A percentile compares a stretch with the other conserved stretches of the same genome.
Evolutionary conservation across 2,797 vertebrate species (phyloP).

Genomic region (Iguana delicatissima): DNA sequence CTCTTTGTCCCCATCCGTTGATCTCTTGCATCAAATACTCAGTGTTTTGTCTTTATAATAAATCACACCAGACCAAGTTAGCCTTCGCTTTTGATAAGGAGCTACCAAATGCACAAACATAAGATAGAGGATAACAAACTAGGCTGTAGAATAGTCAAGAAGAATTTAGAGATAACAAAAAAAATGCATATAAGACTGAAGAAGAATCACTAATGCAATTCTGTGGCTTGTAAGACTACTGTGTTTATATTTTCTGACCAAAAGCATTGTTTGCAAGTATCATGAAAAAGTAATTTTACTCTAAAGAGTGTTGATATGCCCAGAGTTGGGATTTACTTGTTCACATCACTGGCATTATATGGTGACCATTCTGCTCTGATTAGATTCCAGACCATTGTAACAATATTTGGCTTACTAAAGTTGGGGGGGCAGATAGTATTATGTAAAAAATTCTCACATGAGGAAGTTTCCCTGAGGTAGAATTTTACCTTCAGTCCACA

Average conservation of each 20-base stretch:
- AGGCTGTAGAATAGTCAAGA: conserved; percentile 7
- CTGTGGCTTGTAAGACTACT: background rate
- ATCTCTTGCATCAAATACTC: conserved; percentile 20
- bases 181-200: conserved; percentile 31
- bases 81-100: conserved; percentile 15
- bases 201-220: conserved; percentile 30
- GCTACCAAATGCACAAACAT: conserved; percentile 13
- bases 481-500: background rate
- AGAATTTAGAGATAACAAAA: conserved; percentile 34
- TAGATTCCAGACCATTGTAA: background rate
- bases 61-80: conserved; percentile 2
- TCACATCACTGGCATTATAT: background rate
- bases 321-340: background rate
- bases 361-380: background rate
- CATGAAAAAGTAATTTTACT: background rate
- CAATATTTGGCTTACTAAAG: background rate
- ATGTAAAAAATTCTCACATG: background rate
- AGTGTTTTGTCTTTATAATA: conserved; percentile 30
- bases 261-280: background rate
- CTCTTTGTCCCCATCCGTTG: conserved; percentile 1
- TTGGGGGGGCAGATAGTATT: background rate
- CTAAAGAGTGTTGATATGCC: background rate
- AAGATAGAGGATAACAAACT: conserved; percentile 16
- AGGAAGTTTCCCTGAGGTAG: background rate
- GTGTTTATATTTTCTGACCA: background rate